Base-by-base conservation (phyloP, 1,140 invertebrate species). In the Trachelipus rathkii region DNA sequence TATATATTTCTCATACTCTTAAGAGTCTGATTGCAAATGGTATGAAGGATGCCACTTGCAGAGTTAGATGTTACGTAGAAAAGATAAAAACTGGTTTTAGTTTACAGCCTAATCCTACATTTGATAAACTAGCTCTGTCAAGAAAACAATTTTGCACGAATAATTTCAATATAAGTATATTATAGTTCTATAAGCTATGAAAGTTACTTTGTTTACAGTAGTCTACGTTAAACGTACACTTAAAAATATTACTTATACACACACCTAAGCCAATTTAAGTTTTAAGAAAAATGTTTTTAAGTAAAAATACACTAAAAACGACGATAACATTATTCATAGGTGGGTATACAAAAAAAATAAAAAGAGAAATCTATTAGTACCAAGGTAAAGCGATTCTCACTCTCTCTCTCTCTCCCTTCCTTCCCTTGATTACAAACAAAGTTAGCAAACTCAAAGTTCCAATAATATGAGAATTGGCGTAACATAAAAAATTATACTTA, bases 351-450 rank as follows among this genome's bases (percentile, higher is more conserved):
- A 33, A 33, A 15, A 9, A 15, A 60, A 60, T 13, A 60, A 60
- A 60, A 60, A 19, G 19, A 19, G 19, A 60, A 60, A 60, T 60
- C 50, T 19, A 60, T 15, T 60, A 15, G 11, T 60, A 60, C 50
- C 50, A 60, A 60, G 50, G 50, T 13, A 60, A 60, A 19, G 50
- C 19, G 50, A 60, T 3, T 60, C 11, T 60, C 50, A 4, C 50
- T 60, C 19, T 19, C 50, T 60, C 19, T 60, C 50, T 60, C 19
- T 19, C 19, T 60, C 3, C 19, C 50, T 60, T 60, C 19, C 50
- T 60, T 60, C 11, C 19, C 50, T 60, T 60, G 50, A 60, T 60
- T 60, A 60, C 50, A 60, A 60, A 60, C 50, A 60, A 60, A 60
- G 33, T 33, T 33, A 33, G 6, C 33, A 33, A 33, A 13, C 50